Evolutionary conservation across 2,888 invertebrate genomes (phyloP), one percentile per base, ranked within the genome.

Genomic region (Apoda limacodes): DNA sequence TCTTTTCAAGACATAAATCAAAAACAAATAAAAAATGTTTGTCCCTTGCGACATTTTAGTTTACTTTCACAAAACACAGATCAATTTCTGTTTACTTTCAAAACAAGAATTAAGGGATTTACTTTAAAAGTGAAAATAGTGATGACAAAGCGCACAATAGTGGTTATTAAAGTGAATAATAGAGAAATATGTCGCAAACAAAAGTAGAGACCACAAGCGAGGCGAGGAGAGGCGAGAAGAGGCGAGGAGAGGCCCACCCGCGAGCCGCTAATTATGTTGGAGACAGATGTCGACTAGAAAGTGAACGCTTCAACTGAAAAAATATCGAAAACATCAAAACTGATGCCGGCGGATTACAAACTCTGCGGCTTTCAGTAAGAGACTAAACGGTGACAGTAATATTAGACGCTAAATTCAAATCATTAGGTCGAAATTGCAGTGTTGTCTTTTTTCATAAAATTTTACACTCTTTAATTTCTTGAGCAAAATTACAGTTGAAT

Each of bases 331-430:
- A 74, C 75, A 60, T 75, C 75, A 74, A 71, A 72, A 72, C 64
- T 75, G 63, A 71, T 65, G 71, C 75, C 76, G 75, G 66, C 66
- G 62, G 70, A 76, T 74, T 75, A 74, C n/a, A n/a, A n/a, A n/a
- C n/a, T n/a, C n/a, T n/a, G n/a, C n/a, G n/a, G n/a, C n/a, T n/a
- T n/a, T n/a, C n/a, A n/a, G n/a, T n/a, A n/a, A n/a, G n/a, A n/a
- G n/a, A n/a, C n/a, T n/a, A n/a, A n/a, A n/a, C n/a, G n/a, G n/a
- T n/a, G n/a, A n/a, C n/a, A n/a, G n/a, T n/a, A n/a, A n/a, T n/a
- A n/a, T n/a, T n/a, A n/a, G n/a, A n/a, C n/a, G n/a, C n/a, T n/a
- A n/a, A n/a, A n/a, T n/a, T n/a, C n/a, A n/a, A n/a, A n/a, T n/a
- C n/a, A n/a, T n/a, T n/a, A n/a, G n/a, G n/a, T n/a, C n/a, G n/a